Percentiles rank a stretch among this genome's conserved stretches.
phyloP scores from a whole-genome alignment of 1,140 invertebrate species.

The Eubasilissa regina region DNA sequence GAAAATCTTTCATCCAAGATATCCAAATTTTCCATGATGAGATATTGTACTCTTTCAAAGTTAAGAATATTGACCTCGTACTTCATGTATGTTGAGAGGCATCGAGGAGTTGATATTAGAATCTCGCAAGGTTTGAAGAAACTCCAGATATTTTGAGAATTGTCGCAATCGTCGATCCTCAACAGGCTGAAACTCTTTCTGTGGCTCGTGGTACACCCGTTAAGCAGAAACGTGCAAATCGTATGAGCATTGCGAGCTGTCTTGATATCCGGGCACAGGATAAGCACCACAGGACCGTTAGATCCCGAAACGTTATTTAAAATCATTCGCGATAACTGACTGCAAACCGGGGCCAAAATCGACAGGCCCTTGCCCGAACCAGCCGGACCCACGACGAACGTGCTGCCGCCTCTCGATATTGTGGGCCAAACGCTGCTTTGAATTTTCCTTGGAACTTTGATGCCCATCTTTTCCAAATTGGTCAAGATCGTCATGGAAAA shows the following conservation, averaged over 20 bases:
- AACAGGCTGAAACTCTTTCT: constrained; percentile 8
- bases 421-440: constrained; percentile 40
- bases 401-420: background rate
- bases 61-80: constrained; percentile 20
- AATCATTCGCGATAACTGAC: background rate
- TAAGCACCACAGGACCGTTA: background rate
- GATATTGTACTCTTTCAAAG: background rate
- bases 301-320: background rate
- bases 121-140: constrained; percentile 9
- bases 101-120: constrained; percentile 25
- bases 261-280: constrained; percentile 17
- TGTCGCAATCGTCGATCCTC: constrained; percentile 33
- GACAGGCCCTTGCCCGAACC: constrained; percentile 14
- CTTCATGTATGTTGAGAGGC: background rate
- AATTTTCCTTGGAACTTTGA: constrained; percentile 16
- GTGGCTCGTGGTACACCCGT: background rate
- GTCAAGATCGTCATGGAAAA: constrained; percentile 1
- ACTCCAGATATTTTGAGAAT: constrained; percentile 14
- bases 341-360: constrained; percentile 30
- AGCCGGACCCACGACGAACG: constrained; percentile 11
- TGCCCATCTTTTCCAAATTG: constrained; percentile 19
- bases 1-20: constrained; percentile 17
- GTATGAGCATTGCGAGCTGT: background rate
- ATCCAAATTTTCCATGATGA: constrained; percentile 1
- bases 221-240: constrained; percentile 4